These are phyloP conservation scores for Drosophila pseudotakahashii DNA, from an alignment of 2,888 invertebrate genomes.

Conservation along the genomic window DNA sequence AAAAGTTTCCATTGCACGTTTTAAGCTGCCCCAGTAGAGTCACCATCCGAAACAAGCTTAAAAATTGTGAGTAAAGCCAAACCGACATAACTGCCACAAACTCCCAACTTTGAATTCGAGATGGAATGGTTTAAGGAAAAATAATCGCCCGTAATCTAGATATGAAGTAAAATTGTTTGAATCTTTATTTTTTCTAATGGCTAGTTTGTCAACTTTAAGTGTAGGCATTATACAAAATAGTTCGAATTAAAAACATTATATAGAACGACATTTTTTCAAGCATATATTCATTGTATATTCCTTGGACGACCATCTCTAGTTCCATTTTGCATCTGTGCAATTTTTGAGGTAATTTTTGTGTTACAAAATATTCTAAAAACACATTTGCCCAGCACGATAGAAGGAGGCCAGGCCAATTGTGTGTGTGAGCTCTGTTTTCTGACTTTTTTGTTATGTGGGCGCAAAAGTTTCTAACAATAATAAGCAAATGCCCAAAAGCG, in stretches of 20 bases:
- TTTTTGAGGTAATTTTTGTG: conserved; percentile 58
- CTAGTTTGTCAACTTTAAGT: too few species aligned
- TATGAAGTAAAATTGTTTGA: too few species aligned
- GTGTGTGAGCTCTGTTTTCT: conserved; percentile 25
- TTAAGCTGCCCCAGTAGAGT: conserved; percentile 51
- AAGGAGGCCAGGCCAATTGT: conserved; percentile 44
- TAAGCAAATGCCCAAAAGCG: conserved; percentile 80
- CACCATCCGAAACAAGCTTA: conserved; percentile 29
- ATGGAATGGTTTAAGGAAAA: conserved; percentile 17
- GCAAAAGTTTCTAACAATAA: conserved; percentile 78
- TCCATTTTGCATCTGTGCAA: conserved; percentile 40
- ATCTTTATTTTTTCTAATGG: too few species aligned
- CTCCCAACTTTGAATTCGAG: conserved; percentile 18
- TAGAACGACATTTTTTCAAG: too few species aligned
- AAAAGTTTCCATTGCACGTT: conserved; percentile 74
- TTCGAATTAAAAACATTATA: too few species aligned
- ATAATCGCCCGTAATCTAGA: background rate
- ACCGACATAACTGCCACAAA: conserved; percentile 28
- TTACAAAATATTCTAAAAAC: conserved; percentile 59
- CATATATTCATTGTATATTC: too few species aligned
- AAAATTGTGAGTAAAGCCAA: conserved; percentile 25
- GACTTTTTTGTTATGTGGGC: conserved; percentile 51
- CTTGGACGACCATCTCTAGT: conserved; percentile 65
- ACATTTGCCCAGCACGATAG: conserved; percentile 51
- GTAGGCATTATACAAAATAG: too few species aligned